These are phyloP conservation scores for Caenorhabditis sp. DNA, from an alignment of 2,888 invertebrate genomes.

Conservation along the genomic window DNA sequence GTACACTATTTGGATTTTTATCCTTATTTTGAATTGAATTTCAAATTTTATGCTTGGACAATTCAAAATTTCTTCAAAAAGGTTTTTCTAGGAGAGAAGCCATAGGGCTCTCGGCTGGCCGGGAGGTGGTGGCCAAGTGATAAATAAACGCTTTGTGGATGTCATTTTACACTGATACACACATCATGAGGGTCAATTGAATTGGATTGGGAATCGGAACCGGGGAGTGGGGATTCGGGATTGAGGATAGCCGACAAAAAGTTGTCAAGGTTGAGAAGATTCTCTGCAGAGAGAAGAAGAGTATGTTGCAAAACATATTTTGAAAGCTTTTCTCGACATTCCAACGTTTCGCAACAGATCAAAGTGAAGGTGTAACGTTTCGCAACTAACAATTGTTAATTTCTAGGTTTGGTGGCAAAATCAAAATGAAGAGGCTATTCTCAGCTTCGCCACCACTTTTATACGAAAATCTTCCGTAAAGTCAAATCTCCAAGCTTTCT, in stretches of 20 bases:
- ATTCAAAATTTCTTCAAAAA: no score
- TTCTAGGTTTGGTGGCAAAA: no score
- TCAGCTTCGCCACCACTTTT: not conserved
- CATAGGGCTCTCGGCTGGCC: slow-evolving; percentile 10
- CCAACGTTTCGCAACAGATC: no score
- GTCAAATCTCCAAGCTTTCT: no score
- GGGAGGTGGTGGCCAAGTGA: slow-evolving; percentile 44
- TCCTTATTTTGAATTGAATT: not conserved
- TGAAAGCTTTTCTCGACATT: no score
- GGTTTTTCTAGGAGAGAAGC: slow-evolving; percentile 20
- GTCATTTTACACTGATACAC: slow-evolving; percentile 55
- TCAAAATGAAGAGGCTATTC: slow-evolving; percentile 1
- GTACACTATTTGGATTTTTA: slow-evolving; percentile 4
- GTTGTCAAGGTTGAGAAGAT: not conserved
- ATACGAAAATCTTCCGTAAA: not conserved
- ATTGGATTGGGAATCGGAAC: no score
- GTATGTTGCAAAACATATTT: no score
- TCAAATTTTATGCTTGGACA: not conserved
- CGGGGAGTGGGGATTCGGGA: no score
- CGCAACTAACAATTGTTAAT: no score
- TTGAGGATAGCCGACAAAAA: not conserved
- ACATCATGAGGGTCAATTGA: slow-evolving; percentile 52
- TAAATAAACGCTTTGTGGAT: slow-evolving; percentile 47
- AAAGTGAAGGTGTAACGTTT: no score
- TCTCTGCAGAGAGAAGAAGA: no score